Base-by-base conservation (phyloP, 2,113 vertebrate genomes). In the Scytalopus superciliaris region DNA sequence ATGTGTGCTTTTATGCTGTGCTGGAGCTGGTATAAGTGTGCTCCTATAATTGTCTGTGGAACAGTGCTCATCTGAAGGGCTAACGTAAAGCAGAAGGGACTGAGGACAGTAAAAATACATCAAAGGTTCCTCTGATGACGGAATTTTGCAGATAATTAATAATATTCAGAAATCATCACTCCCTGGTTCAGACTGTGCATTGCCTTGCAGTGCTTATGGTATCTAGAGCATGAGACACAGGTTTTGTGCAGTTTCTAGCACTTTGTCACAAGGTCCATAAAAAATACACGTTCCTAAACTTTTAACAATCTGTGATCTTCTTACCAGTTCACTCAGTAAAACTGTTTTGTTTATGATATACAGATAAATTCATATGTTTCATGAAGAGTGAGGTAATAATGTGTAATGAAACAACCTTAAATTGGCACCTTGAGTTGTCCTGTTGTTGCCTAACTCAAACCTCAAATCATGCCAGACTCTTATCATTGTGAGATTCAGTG, bases 261-360 rank as follows among this genome's bases (percentile, higher is more conserved):
- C 33, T 87, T 73, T 7, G 16, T 42, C 35, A 5, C 18, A 10
- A 60, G 31, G 5, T 49, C 12, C 10, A 35, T 25, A 14, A 8
- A 82, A 49, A 79, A 27, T 25, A 49, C 0, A 6, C 0, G 0
- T 28, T 53, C 21, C 35, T 64, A 30, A 59, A 57, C 24, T 30
- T 72, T 24, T 15, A 52, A 21, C 27, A 59, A 0, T 57, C 25
- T 76, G 19, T 40, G 11, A 19, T 59, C 21, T 37, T 87, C 12
- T 10, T 49, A 31, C 14, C 40, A n/a, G 25, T 23, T 57, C 11
- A 7, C 14, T 52, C 21, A 66, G 12, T 69, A 60, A 52, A 89
- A 30, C 24, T 42, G 8, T 42, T 68, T 60, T 60, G 16, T 15
- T 68, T 44, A 16, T 1, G 3, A 31, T 60, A 39, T 0, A 33